Base-by-base conservation (phyloP, 2,888 invertebrate species). In the Drosophila sordidula region DNA sequence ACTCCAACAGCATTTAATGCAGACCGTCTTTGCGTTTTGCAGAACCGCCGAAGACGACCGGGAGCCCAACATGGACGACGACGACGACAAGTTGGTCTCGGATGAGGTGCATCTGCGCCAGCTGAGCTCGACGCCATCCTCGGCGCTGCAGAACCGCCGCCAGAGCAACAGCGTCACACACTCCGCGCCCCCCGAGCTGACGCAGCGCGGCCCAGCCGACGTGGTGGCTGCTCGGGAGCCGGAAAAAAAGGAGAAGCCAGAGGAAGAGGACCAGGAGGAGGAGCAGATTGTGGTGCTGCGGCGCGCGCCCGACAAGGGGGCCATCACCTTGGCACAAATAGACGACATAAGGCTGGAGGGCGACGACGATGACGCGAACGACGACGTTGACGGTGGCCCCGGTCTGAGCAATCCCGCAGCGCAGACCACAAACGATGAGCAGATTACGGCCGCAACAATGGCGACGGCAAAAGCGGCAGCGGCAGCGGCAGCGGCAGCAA, bases 61-160 rank as follows among this genome's bases (percentile, higher is more conserved):
- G 62, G 83, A 86, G 45, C 79, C 74, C 76, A 88, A 75, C 71
- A 91, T 91, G 91, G 86, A 87, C 69, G 90, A 89, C 63, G 90
- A 90, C 68, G 89, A 86, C 55, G 90, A 90, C 75, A 91, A 91
- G 80, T 79, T 91, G 79, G 90, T 90, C 58, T 89, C 90, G 62
- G 87, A 87, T 44, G 89, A 90, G 69, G 90, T 87, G 80, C 89
- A 88, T 81, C 77, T 90, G 62, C 88, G 89, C 22, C 89, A 86
- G 63, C 66, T 90, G 5, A 91, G 89, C 69, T 78, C 89, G 58
- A 90, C 90, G 65, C 91, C 91, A 6, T 72, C 66, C 50, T 69
- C 81, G 41, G 64, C 77, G 16, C 16, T 87, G 44, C 87, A 84
- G 56, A 77, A 83, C 71, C 79, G 86, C 4, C 78, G 78, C 0